Conservation (phyloP, 2,113 vertebrate genomes). For the Petaurus breviceps region DNA sequence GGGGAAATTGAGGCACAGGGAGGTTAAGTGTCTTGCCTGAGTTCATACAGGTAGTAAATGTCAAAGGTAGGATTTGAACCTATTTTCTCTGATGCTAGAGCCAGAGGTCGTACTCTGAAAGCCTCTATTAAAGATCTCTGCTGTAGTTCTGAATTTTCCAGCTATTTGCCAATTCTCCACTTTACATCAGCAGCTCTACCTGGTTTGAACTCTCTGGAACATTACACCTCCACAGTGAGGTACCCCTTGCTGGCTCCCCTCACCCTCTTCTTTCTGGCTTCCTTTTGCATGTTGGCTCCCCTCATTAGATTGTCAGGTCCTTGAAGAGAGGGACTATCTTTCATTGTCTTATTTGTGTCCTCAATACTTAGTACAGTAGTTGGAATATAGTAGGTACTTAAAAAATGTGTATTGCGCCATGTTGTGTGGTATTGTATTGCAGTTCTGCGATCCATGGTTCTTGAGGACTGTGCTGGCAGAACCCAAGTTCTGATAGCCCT, state of each 20-base stretch:
- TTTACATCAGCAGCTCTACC: background rate
- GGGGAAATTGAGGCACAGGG: background rate
- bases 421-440: background rate
- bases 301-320: background rate
- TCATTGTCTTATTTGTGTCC: background rate
- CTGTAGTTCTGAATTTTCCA: slow-evolving; percentile 47
- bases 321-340: background rate
- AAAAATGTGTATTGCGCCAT: background rate
- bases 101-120: slow-evolving; percentile 17
- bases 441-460: background rate
- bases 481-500: background rate
- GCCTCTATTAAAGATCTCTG: slow-evolving; percentile 26
- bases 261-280: background rate
- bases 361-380: background rate
- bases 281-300: background rate
- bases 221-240: background rate
- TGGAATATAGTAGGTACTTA: background rate
- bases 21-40: background rate
- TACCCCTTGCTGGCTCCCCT: background rate
- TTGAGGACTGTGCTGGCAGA: background rate
- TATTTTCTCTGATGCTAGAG: background rate
- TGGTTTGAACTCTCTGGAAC: background rate
- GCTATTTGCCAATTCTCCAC: background rate
- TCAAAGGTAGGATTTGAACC: background rate
- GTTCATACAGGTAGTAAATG: background rate